Base-by-base conservation (phyloP, 2,888 invertebrate species). In the Cylloceria caligata region DNA sequence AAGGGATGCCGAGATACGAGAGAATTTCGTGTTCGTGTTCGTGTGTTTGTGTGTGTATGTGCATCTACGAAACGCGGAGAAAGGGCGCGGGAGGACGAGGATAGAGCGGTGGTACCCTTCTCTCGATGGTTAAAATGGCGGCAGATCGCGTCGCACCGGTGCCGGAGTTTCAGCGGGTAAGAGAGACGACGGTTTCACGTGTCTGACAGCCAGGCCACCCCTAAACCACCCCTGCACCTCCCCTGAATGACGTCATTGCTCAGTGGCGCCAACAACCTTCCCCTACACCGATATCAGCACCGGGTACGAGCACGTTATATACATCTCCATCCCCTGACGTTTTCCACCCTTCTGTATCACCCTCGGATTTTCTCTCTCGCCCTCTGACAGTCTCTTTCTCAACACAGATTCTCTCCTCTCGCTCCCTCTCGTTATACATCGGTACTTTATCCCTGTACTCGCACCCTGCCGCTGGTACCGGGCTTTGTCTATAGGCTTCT, bases 171-270 rank as follows among this genome's bases (percentile, higher is more conserved):
- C 84, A 83, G 81, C 60, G 83, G 77, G 76, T 65, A 73, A 83
- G 85, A 84, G 87, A 86, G 86, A 85, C 84, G 84, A 65, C 79
- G 80, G 77, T 84, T 83, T 87, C 87, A 87, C 89, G 89, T 88
- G 87, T 87, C 87, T 84, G 85, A 84, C 84, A 86, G 85, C 74
- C 78, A 74, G 55, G 73, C 62, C 64, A 65, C 67, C 79, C 73
- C 83, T 83, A 67, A 49, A 62, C 85, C 84, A 82, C 87, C 69
- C 87, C 84, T 82, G 49, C 90, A 88, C 89, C 90, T 89, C 86
- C 68, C 86, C 85, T 83, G 67, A 88, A 88, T 90, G 90, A 90
- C 90, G 90, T 90, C 90, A 90, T 88, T 87, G 84, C 87, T 86
- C 87, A 85, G 86, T 86, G 88, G 89, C 89, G 89, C 88, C 88